Evolutionary conservation across 2,888 invertebrate genomes (phyloP), one percentile per base, ranked within the genome.

Genomic region (Tetrapedia diversipes): DNA sequence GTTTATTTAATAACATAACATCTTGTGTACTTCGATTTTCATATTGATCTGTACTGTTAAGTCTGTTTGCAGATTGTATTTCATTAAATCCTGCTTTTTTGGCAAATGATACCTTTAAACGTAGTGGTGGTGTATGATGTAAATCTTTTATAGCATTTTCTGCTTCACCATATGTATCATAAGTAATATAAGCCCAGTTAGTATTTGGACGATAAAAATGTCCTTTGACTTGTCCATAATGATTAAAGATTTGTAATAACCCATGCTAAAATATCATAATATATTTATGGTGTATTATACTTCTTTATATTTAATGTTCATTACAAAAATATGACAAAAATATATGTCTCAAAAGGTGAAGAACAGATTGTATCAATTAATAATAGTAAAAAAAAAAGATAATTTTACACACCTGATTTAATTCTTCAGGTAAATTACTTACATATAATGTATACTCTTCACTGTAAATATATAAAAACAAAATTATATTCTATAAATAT

Each of bases 111-210:
- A 91, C 80, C 65, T 79, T 76, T 8, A 91, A 63, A 37, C 74
- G 56, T 14, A 91, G 66, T 11, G 91, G 91, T n/a, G 76, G 64
- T 7, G 67, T 67, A 29, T 83, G 54, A 37, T 90, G 53, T 14
- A 91, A 79, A n/a, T 82, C 72, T 24, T 82, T 80, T 8, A 91
- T 87, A 1, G 90, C 89, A 8, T 29, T 19, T 76, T 91, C 89
- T 2, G 90, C 91, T 75, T 90, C 89, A 34, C 10, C 51, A 63
- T 86, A 88, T 2, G 74, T 82, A 10, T 49, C 67, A 57, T 86
- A 90, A 4, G 86, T 86, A 47, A 90, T 65, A 51, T 74, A 90
- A 7, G 88, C 89, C 85, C 87, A 89, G 19, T 64, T 67, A 7
- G 82, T 61, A 22, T 78, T 72, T 0, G 49, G 27, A 1, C 80